Evolutionary conservation across 2,888 invertebrate species (phyloP), one percentile per base, ranked within the genome.

Genomic region (Philonicus albiceps): DNA sequence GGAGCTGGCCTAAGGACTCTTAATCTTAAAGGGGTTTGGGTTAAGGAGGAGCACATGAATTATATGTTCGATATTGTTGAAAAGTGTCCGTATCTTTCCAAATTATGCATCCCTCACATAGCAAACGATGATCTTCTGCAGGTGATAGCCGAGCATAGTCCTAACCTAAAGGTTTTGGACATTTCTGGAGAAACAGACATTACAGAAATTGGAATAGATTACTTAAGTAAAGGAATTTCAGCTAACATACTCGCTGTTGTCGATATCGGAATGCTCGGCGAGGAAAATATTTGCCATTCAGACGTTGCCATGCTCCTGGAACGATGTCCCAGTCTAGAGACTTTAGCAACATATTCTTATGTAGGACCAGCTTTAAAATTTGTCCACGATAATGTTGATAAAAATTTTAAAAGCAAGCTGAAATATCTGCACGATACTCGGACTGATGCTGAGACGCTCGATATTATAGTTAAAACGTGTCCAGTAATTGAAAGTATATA

Each of bases 21-120:
- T 84, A 95, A 95, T 91, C 91, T 96, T 86, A 95, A 95, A 92
- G 96, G 96, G 16, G 94, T 96, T 43, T 96, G 95, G 95, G 94
- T 95, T 72, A 94, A 95, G 91, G 95, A 95, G 84, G 95, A 96
- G 88, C 94, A 95, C 89, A 93, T 95, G 89, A 92, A 93, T 86
- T 93, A 95, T 13, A 93, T 96, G 92, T 94, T 94, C 88, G 93
- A 94, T 37, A 91, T 95, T 37, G 93, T 96, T 7, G 93, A 93
- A 89, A 94, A 94, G 89, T 93, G 95, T 76, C 93, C 92, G n/a
- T 93, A 94, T 89, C 90, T 96, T 83, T 94, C 94, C 3, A 94
- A 93, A 34, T 91, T 96, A 1, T 94, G 94, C 90, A 95, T 96
- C 89, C 95, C 96, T 0, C 95, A 95, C 89, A 95, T 95, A 89